These are phyloP conservation scores for Helicoverpa armigera DNA, from an alignment of 1,140 invertebrate genomes.

Conservation along the genomic window DNA sequence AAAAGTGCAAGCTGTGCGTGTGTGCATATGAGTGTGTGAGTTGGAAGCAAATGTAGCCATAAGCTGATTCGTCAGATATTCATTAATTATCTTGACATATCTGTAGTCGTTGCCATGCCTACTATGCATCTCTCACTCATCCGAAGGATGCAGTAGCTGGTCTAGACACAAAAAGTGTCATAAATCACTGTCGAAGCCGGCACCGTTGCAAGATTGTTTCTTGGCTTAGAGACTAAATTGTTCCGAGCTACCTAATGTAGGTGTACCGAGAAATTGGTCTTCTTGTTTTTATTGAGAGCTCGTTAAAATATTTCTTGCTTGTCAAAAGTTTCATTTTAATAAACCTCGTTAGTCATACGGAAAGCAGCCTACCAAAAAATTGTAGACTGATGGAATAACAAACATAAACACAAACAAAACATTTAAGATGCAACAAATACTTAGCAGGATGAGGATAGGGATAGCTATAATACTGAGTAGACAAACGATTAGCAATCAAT, in stretches of 20 bases:
- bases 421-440: not conserved
- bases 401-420: slow-evolving; percentile 71
- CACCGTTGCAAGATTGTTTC: slow-evolving; percentile 59
- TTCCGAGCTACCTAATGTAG: slow-evolving; percentile 52
- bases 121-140: slow-evolving; percentile 59
- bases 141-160: slow-evolving; percentile 58
- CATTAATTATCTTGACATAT: slow-evolving; percentile 54
- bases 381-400: slow-evolving; percentile 24
- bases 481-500: not conserved
- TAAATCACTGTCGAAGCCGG: slow-evolving; percentile 69
- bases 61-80: slow-evolving; percentile 40
- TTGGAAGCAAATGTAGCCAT: slow-evolving; percentile 41
- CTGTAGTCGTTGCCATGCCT: slow-evolving; percentile 51
- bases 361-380: not conserved
- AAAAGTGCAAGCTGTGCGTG: slow-evolving; percentile 61
- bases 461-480: not conserved
- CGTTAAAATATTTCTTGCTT: not conserved
- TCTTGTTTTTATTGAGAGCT: slow-evolving; percentile 44
- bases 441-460: not conserved
- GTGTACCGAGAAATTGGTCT: slow-evolving; percentile 36
- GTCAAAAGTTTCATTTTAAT: not conserved
- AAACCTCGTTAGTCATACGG: not conserved
- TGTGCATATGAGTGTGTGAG: slow-evolving; percentile 53
- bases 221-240: slow-evolving; percentile 62
- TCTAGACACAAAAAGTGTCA: slow-evolving; percentile 67